Evolutionary conservation across 2,888 invertebrate genomes (phyloP).

Genomic region (Alentia gelatinosa): DNA sequence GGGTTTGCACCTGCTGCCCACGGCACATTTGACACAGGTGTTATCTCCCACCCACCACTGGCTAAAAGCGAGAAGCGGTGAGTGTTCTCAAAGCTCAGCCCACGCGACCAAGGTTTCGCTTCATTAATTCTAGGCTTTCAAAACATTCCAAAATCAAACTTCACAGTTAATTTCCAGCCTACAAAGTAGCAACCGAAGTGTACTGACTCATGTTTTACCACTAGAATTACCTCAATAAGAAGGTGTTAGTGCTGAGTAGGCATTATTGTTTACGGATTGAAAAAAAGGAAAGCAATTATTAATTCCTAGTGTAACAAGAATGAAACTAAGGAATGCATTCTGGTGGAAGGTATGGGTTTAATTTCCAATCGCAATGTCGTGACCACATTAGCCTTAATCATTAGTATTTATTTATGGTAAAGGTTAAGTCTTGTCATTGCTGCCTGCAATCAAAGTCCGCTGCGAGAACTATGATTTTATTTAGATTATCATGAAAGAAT

Average conservation of each 20-base stretch:
- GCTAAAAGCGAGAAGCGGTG: too few relatives aligned
- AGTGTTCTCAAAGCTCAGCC: too few relatives aligned
- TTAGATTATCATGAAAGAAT: slow-evolving; percentile 35
- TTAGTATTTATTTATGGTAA: background rate
- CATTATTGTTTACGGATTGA: background rate
- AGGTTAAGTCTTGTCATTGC: background rate
- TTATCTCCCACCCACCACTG: too few relatives aligned
- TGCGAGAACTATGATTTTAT: background rate
- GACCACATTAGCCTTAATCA: slow-evolving; percentile 17
- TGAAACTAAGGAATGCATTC: background rate
- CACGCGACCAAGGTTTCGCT: too few relatives aligned
- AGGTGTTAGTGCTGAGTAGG: background rate
- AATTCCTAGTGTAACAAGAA: background rate
- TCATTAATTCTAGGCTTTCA: too few relatives aligned
- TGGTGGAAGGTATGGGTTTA: background rate
- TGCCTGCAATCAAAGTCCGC: background rate
- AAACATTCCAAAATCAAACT: too few relatives aligned
- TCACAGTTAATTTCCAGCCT: background rate
- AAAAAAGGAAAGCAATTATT: background rate
- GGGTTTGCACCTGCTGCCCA: too few relatives aligned
- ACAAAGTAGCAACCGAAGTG: background rate
- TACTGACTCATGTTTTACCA: background rate
- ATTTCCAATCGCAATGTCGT: background rate
- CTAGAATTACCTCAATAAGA: background rate
- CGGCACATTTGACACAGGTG: too few relatives aligned